phyloP scores from a whole-genome alignment of 2,797 vertebrate species.

The Peromyscus nudipes region DNA sequence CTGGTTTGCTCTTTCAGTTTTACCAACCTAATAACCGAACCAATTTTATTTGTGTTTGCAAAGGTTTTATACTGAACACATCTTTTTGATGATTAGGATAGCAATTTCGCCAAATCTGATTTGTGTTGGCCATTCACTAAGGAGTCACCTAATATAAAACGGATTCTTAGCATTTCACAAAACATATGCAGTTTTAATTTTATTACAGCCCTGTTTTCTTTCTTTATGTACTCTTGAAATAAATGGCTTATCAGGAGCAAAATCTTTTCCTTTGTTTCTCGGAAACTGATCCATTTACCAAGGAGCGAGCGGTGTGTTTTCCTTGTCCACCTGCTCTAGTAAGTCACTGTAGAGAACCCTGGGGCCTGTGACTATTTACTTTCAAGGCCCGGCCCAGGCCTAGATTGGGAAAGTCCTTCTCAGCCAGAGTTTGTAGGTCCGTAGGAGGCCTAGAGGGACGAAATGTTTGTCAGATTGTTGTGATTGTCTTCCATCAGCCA shows the following conservation, averaged over 20 bases:
- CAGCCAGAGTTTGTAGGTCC: background rate
- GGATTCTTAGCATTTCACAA: slow-evolving; percentile 15
- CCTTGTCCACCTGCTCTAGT: background rate
- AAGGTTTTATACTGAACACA: slow-evolving; percentile 19
- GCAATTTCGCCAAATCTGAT: slow-evolving; percentile 16
- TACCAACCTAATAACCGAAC: background rate
- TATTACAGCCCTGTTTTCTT: background rate
- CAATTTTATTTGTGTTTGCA: background rate
- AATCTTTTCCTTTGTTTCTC: slow-evolving; percentile 36
- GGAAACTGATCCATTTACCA: background rate
- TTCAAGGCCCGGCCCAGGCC: background rate
- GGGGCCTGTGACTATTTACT: background rate
- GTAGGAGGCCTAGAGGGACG: background rate
- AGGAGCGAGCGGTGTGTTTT: background rate
- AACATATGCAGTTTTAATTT: slow-evolving; percentile 54
- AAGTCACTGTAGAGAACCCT: background rate
- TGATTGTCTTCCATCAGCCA: background rate
- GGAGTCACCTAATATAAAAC: slow-evolving; percentile 15
- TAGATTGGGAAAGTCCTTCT: slow-evolving; percentile 27
- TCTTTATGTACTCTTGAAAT: background rate
- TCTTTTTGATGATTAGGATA: slow-evolving; percentile 24
- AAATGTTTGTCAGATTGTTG: background rate
- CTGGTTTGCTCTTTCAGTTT: background rate
- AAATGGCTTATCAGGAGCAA: slow-evolving; percentile 1
- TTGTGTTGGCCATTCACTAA: slow-evolving; percentile 15